Evolutionary conservation across 2,113 vertebrate species (phyloP), one percentile per base, ranked within the genome.

Genomic region (Guaruba guarouba): DNA sequence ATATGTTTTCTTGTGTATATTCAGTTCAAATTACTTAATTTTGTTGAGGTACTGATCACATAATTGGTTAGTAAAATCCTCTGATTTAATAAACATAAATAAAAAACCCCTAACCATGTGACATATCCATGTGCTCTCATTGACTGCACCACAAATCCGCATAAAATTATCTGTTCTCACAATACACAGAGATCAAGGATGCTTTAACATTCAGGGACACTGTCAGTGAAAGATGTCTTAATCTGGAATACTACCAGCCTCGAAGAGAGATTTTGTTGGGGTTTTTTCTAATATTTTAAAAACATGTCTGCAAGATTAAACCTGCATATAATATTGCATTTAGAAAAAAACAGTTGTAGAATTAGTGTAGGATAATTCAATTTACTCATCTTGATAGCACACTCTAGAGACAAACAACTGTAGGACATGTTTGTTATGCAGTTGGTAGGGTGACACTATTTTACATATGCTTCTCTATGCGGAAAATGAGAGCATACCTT

Each of bases 121-220:
- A 77, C 44, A 49, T 1, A 48, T 57, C 28, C 31, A 18, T 20
- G 7, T 71, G 17, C 3, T 68, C 1, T 8, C 16, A 22, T 27
- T 2, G 6, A 35, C 37, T 86, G 86, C 20, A 22, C 35, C 33
- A 43, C n/a, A 82, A 92, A 61, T 82, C 11, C 35, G 29, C 0
- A 0, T 9, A 15, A 55, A 1, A 6, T 43, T 8, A 57, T 59
- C 13, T 37, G 8, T 57, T 75, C 27, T 20, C 10, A 41, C 12
- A 57, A 33, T 2, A 69, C 1, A 2, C 5, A 66, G 31, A 51
- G 7, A 52, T 19, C 7, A 83, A 81, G 22, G 10, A 74, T 66
- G 3, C 8, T n/a, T 68, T 63, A 69, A 18, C 1, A 17, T 18
- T 84, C 31, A 78, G 28, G 33, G 19, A 61, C 12, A 85, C 43